A percentile compares a stretch with the other conserved stretches of the same genome.
Conservation (phyloP, 2,888 invertebrate species). For the Drosophila parthenogenetica region DNA sequence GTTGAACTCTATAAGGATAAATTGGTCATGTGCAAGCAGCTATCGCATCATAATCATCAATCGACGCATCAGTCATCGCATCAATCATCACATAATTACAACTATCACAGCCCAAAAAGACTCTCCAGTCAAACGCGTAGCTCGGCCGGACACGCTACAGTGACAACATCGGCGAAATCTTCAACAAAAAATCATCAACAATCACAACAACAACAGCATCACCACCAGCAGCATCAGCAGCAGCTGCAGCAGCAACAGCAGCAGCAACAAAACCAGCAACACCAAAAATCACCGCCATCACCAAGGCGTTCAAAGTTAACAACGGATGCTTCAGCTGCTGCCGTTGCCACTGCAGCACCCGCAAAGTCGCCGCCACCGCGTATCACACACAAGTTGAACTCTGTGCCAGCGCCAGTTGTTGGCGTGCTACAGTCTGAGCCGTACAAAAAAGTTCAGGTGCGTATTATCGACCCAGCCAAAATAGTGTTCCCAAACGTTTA, state of each 20-base stretch:
- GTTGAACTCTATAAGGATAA: constrained; percentile 83
- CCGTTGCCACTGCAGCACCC: constrained; percentile 30
- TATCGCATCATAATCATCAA: constrained; percentile 68
- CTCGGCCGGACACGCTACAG: constrained; percentile 41
- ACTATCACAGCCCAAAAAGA: constrained; percentile 11
- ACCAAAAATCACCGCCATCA: constrained; percentile 44
- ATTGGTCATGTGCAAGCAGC: constrained; percentile 77
- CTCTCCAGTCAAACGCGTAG: constrained; percentile 36
- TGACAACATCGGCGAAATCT: constrained; percentile 15
- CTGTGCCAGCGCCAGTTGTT: constrained; percentile 49
- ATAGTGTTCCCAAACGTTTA: background rate
- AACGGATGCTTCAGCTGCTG: constrained; percentile 38
- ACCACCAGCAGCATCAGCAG: background rate
- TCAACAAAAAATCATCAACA: constrained; percentile 2
- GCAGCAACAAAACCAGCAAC: constrained; percentile 19
- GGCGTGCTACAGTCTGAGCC: constrained; percentile 69
- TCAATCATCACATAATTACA: constrained; percentile 30
- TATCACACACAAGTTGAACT: constrained; percentile 44
- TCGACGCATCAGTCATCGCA: constrained; percentile 20
- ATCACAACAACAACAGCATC: background rate
- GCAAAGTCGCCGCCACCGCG: constrained; percentile 45
- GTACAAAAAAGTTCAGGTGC: constrained; percentile 76
- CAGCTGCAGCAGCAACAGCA: background rate
- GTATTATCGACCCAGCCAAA: constrained; percentile 19
- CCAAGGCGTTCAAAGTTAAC: constrained; percentile 33